Evolutionary conservation across 2,113 vertebrate species (phyloP), one percentile per base, ranked within the genome.

Genomic region (Ranitomeya imitator): DNA sequence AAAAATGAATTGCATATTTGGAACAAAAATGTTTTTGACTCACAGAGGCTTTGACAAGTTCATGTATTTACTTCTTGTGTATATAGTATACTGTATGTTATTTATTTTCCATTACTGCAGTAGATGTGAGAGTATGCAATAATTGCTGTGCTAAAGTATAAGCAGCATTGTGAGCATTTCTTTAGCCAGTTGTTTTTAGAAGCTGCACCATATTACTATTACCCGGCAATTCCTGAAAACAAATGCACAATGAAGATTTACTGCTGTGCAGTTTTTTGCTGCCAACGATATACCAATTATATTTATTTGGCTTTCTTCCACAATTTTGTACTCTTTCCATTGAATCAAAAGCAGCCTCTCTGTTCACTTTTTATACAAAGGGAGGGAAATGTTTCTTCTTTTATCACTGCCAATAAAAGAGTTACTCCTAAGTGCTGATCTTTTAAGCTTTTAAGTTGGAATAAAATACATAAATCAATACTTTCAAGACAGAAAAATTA

Each of bases 341-440:
- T 74, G 83, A 71, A 85, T 57, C 67, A 85, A 73, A 85, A 59
- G 51, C n/a, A 85, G 52, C 14, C 65, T 63, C 57, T 67, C 19
- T 71, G 67, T 26, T 55, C 83, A 71, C 31, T 73, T 84, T 84
- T 71, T 18, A 15, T 59, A 74, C 61, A 10, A 85, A 74, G 71
- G n/a, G 52, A 57, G n/a, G 61, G 19, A 69, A 69, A 85, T 31
- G 57, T 69, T 85, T 71, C 61, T 83, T 69, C 21, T 54, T 85
- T 74, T 85, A 85, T 73, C 51, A n/a, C n/a, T 73, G 21, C 12
- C 52, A 73, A 85, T 74, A 59, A 45, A 59, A 74, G 52, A 23
- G 51, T 57, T 73, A 31, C 11, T 52, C 73, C 82, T 71, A 65
- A 52, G 63, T 59, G 61, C 51, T 85, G 65, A 73, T 55, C 21